Conservation (phyloP, 37 sponge, comb jelly and placozoan species). For the Amphimedon queenslandica region DNA sequence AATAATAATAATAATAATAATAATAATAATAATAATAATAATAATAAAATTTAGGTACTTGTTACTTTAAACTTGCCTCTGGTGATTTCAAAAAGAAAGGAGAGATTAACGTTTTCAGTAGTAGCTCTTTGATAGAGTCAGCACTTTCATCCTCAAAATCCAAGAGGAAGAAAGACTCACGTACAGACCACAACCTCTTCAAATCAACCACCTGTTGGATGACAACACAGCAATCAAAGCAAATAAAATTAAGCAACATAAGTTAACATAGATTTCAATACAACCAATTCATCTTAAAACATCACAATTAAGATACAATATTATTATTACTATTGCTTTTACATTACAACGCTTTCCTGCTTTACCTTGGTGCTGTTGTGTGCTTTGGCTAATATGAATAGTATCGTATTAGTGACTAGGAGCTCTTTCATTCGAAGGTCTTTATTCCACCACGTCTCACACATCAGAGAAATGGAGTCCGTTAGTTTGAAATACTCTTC, state of each 20-base stretch:
- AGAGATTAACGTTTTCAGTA: background rate
- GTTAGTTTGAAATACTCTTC: constrained; percentile 26
- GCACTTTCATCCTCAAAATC: constrained; percentile 69
- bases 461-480: constrained; percentile 30
- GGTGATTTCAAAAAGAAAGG: background rate
- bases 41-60: constrained; percentile 53
- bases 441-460: constrained; percentile 63
- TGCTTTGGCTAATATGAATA: constrained; percentile 49
- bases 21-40: too few relatives aligned
- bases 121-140: constrained; percentile 49
- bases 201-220: constrained; percentile 52
- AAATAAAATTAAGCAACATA: too few relatives aligned
- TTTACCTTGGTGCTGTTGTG: too few relatives aligned
- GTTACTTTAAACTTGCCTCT: constrained; percentile 35
- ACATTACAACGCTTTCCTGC: too few relatives aligned
- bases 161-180: constrained; percentile 44
- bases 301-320: too few relatives aligned
- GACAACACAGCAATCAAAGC: too few relatives aligned
- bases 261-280: background rate
- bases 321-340: too few relatives aligned
- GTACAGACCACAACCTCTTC: constrained; percentile 61
- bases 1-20: too few relatives aligned
- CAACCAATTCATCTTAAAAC: constrained; percentile 2
- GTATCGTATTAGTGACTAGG: constrained; percentile 56
- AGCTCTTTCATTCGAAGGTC: constrained; percentile 37